Evolutionary conservation across 1,140 invertebrate genomes (phyloP).

Genomic region (Anadara kagoshimensis): DNA sequence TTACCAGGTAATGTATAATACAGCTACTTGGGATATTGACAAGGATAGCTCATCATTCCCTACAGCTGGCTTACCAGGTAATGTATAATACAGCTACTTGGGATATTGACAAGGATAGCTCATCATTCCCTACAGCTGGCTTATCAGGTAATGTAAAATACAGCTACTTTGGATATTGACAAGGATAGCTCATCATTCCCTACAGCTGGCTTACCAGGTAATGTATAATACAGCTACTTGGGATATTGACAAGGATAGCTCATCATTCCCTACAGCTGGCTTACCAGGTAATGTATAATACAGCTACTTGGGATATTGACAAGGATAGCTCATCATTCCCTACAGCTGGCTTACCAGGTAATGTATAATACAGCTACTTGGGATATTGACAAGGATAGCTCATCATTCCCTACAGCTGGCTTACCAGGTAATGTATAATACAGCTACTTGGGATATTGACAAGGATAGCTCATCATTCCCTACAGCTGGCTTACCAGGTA

Average conservation of each 20-base stretch:
- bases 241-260: slow-evolving; percentile 71
- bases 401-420: slow-evolving; percentile 71
- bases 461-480: slow-evolving; percentile 72
- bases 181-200: slow-evolving; percentile 72
- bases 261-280: slow-evolving; percentile 71
- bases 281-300: slow-evolving; percentile 66
- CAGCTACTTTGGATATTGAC: slow-evolving; percentile 72
- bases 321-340: slow-evolving; percentile 72
- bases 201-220: slow-evolving; percentile 66
- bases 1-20: slow-evolving; percentile 66
- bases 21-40: slow-evolving; percentile 72
- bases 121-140: slow-evolving; percentile 71
- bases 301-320: slow-evolving; percentile 72
- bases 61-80: slow-evolving; percentile 66
- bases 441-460: slow-evolving; percentile 72
- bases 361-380: slow-evolving; percentile 68
- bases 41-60: slow-evolving; percentile 72
- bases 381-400: slow-evolving; percentile 71
- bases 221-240: slow-evolving; percentile 68
- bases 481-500: slow-evolving; percentile 66
- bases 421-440: slow-evolving; percentile 66
- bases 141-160: slow-evolving; percentile 66
- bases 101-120: slow-evolving; percentile 71
- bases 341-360: slow-evolving; percentile 66
- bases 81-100: slow-evolving; percentile 68